Percentiles rank a stretch among this genome's conserved stretches.
phyloP scores from a whole-genome alignment of 2,888 invertebrate genomes.

The Calameuta pallipes region DNA sequence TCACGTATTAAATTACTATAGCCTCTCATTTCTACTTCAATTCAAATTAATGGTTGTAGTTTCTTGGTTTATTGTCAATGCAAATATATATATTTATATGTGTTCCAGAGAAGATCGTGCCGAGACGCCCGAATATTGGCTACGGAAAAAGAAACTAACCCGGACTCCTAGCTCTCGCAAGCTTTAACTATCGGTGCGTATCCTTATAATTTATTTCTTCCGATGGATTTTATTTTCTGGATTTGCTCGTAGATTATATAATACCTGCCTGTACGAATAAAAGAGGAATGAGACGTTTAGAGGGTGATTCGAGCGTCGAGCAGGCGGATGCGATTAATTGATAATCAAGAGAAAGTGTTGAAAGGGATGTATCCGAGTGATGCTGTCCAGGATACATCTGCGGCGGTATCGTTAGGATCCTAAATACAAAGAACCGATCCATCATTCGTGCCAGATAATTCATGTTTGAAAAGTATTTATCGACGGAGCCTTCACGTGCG shows the following conservation, averaged over 20 bases:
- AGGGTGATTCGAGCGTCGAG: background rate
- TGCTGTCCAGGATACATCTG: constrained; percentile 55
- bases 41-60: no score
- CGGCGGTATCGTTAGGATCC: constrained; percentile 58
- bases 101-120: constrained; percentile 25
- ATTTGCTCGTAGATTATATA: background rate
- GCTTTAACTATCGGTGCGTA: constrained; percentile 24
- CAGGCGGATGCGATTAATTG: constrained; percentile 55
- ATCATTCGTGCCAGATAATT: constrained; percentile 61
- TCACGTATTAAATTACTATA: background rate
- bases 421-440: constrained; percentile 62
- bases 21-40: background rate
- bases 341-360: constrained; percentile 62
- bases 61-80: background rate
- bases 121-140: constrained; percentile 17
- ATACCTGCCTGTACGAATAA: background rate
- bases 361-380: constrained; percentile 42
- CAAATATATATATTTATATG: constrained; percentile 18
- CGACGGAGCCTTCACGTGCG: constrained; percentile 43
- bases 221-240: background rate
- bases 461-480: constrained; percentile 45
- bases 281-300: background rate
- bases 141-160: constrained; percentile 25
- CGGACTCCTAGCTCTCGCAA: constrained; percentile 10
- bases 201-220: constrained; percentile 22